Conservation (phyloP, 2,797 vertebrate species). For the Hypotaenidia philippensis region DNA sequence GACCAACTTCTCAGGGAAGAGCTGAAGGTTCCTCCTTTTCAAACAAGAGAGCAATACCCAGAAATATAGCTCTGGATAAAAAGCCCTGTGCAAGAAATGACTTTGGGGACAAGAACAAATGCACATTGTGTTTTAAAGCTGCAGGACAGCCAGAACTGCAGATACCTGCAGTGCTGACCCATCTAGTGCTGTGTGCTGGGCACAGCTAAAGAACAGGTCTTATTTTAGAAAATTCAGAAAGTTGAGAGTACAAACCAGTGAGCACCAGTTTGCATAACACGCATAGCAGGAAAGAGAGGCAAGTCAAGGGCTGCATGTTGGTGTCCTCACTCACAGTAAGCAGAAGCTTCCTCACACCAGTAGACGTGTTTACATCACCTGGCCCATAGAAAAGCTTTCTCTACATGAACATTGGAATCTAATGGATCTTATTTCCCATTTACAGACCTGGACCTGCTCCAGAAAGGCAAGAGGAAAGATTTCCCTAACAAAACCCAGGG, state of each 20-base stretch:
- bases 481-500: neutral
- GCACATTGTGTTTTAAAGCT: neutral
- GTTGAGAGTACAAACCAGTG: neutral
- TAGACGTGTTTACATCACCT: neutral
- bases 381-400: neutral
- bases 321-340: neutral
- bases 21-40: neutral
- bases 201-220: neutral
- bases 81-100: neutral
- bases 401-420: neutral
- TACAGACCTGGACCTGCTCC: neutral
- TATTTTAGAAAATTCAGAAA: neutral
- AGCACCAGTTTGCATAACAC: neutral
- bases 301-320: neutral
- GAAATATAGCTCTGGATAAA: neutral
- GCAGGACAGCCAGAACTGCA: neutral
- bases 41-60: neutral
- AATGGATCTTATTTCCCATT: neutral
- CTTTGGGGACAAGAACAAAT: neutral
- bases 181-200: neutral
- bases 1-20: neutral
- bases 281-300: neutral
- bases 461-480: neutral
- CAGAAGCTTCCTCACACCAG: neutral
- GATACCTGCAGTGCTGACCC: neutral